Percentiles rank a stretch among this genome's conserved stretches.
Evolutionary conservation across 2,797 vertebrate genomes (phyloP).

Genomic region (Megalops cyprinoides): DNA sequence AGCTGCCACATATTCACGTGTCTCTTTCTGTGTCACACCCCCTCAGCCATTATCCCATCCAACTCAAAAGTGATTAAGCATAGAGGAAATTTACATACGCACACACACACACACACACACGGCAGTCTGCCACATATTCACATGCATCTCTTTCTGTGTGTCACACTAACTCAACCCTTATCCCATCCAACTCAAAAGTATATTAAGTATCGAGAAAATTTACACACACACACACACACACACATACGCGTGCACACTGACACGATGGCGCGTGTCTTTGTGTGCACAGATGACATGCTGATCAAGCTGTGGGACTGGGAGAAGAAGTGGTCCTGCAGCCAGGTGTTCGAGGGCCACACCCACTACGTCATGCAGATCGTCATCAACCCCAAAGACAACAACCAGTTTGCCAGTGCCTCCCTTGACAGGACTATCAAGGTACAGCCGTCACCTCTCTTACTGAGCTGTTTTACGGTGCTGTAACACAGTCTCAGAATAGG

Average conservation of each 20-base stretch:
- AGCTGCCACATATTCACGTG: no score
- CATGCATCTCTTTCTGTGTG: no score
- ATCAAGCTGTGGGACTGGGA: conserved; percentile 99
- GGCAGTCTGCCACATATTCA: no score
- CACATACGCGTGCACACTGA: not conserved
- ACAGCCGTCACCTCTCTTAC: conserved; percentile 23
- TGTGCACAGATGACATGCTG: conserved; percentile 91
- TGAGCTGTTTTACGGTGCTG: no score
- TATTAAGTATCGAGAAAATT: conserved; percentile 9
- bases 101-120: no score
- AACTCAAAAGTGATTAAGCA: no score
- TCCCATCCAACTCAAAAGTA: no score
- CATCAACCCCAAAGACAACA: conserved; percentile 98
- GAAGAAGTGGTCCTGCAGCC: conserved; percentile 97
- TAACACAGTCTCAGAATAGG: no score
- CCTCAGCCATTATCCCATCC: no score
- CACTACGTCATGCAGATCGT: conserved; percentile 99
- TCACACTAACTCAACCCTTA: no score
- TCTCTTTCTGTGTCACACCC: no score
- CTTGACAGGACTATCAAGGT: conserved; percentile 98
- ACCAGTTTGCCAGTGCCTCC: conserved; percentile 97
- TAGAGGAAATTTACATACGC: not conserved
- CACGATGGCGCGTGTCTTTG: no score
- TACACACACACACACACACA: not conserved
- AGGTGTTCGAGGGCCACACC: conserved; percentile 98